Conservation (phyloP, 2,113 vertebrate species). For the Stictonetta naevosa region DNA sequence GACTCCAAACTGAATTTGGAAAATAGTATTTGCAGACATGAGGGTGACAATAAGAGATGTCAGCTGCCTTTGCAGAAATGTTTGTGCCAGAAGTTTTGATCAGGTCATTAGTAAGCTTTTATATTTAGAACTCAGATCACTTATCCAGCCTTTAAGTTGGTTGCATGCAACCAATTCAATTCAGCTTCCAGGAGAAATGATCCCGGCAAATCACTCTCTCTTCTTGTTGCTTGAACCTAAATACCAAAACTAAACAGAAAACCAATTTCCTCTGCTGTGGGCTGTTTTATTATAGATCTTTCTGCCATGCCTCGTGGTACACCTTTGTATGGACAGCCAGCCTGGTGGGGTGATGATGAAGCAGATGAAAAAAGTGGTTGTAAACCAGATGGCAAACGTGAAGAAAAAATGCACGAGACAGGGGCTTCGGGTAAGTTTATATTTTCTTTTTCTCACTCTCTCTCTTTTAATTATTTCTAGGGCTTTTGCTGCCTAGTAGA, state of each 20-base stretch:
- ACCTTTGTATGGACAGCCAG: conserved; percentile 95
- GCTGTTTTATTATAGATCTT: conserved; percentile 73
- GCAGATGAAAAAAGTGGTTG: conserved; percentile 89
- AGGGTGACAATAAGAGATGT: neutral
- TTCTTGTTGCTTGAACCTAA: neutral
- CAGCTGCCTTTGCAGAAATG: neutral
- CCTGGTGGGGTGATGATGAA: conserved; percentile 98
- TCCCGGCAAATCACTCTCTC: neutral
- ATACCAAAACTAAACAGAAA: neutral
- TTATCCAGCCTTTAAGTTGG: conserved; percentile 22
- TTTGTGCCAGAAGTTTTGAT: conserved; percentile 30
- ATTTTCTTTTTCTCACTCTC: neutral
- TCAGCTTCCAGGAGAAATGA: neutral
- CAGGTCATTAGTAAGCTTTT: conserved; percentile 50
- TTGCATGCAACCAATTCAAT: neutral
- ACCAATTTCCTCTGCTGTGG: conserved; percentile 8
- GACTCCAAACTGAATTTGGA: conserved; percentile 5
- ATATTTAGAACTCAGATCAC: conserved; percentile 52
- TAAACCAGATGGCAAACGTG: conserved; percentile 86
- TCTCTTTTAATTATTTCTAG: neutral
- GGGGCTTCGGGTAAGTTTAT: conserved; percentile 79
- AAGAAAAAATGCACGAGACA: conserved; percentile 83
- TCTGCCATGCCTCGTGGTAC: conserved; percentile 92
- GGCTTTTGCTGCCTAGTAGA: neutral
- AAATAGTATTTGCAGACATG: neutral